These are phyloP conservation scores for Orcinus orca DNA, from an alignment of 2,113 vertebrate species.

Conservation along the genomic window DNA sequence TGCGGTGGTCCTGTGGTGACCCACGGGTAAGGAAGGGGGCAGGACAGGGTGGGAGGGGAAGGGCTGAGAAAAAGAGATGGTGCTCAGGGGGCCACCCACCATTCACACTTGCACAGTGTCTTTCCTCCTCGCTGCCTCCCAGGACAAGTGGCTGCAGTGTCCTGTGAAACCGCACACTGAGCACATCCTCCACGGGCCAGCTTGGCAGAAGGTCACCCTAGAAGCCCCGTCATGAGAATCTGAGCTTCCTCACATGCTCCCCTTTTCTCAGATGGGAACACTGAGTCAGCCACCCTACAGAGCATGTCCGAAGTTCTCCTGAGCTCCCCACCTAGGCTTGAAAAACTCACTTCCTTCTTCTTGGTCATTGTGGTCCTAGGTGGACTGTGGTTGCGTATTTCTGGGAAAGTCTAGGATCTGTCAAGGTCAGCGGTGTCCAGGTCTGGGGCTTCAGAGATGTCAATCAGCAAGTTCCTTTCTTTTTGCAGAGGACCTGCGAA, in stretches of 20 bases:
- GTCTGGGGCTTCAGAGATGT: neutral
- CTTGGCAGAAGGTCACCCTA: neutral
- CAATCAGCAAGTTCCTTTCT: neutral
- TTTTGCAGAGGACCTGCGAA: neutral
- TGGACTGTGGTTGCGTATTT: neutral
- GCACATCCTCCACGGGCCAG: neutral
- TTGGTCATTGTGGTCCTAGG: too few species aligned
- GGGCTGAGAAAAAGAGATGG: neutral
- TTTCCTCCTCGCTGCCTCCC: neutral
- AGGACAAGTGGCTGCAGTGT: accelerated
- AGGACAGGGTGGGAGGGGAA: neutral
- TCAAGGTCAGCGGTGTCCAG: neutral
- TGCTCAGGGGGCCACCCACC: neutral
- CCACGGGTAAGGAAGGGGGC: accelerated
- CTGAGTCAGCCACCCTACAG: neutral
- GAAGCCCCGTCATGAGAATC: neutral
- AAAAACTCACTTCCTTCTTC: neutral
- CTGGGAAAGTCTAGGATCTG: neutral
- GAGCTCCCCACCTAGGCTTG: neutral
- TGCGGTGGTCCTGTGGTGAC: neutral
- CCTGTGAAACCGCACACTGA: neutral
- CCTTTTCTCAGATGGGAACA: neutral
- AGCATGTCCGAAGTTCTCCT: neutral
- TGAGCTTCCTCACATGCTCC: neutral
- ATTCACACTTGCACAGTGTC: neutral